Base-by-base conservation (phyloP, 2,113 vertebrate genomes). In the Xenopus borealis region DNA sequence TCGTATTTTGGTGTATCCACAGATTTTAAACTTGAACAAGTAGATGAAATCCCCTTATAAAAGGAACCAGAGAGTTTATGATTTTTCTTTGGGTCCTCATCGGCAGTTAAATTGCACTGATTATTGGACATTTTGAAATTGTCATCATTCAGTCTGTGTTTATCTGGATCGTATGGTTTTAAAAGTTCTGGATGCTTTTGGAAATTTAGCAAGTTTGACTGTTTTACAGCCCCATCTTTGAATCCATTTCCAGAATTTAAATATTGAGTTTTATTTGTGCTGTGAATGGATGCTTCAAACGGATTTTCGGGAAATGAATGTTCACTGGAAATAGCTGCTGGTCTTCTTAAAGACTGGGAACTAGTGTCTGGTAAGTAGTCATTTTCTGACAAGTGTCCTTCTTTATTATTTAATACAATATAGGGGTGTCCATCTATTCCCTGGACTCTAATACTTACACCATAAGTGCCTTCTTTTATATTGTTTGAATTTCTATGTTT, bases 341-440 rank as follows among this genome's bases (percentile, higher is more conserved):
- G 81, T 18, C 84, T 86, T 14, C 85, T 88, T 17, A 83, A 33
- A 46, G 71, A 1, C 7, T 85, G 79, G 17, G 7, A 12, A 64
- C 63, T 52, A 3, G 11, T 12, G 40, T 70, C 87, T 19, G 92
- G 57, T 19, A 81, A 66, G 76, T 82, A 10, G 1, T 72, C n/a
- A 69, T 85, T 90, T 66, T 91, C 82, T 9, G 92, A 82, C 23
- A 90, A 73, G 20, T 82, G 89, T 7, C 85, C 87, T 66, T 98
- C 95, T 0, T 94, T 91, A 79, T 98, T 98, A 82, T 99, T 98
- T 69, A 99, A 90, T 50, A 99, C 96, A 9, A 99, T 95, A 65
- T 97, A 99, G 0, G 97, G 96, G 80, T 99, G 97, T 30, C 97
- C 97, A 67, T 94, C 95, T 0, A 98, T 98, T 17, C 97, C 97